These are phyloP conservation scores for Holotrichia oblita DNA, from an alignment of 1,140 invertebrate genomes.

Conservation along the genomic window DNA sequence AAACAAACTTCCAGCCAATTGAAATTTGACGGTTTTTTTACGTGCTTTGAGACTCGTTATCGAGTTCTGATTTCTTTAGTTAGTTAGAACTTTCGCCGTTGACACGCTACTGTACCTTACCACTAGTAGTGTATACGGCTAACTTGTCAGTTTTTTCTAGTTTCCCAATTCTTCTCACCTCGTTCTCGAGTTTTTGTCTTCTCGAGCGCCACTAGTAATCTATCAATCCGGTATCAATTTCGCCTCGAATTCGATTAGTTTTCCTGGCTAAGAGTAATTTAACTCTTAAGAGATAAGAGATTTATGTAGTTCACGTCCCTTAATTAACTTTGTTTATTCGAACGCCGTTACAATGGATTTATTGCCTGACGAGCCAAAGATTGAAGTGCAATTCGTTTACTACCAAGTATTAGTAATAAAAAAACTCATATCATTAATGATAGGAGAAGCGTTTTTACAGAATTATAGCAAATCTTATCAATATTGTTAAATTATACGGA, in stretches of 20 bases:
- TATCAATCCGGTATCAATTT: slow-evolving; percentile 34
- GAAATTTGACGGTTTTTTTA: slow-evolving; percentile 30
- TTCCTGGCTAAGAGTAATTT: slow-evolving; percentile 7
- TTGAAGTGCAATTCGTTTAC: neutral
- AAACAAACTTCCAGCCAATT: slow-evolving; percentile 23
- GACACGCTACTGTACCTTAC: slow-evolving; percentile 12
- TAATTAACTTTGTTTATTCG: slow-evolving; percentile 37
- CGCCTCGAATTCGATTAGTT: slow-evolving; percentile 31
- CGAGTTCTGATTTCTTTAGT: slow-evolving; percentile 15
- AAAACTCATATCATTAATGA: slow-evolving; percentile 15
- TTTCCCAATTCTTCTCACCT: slow-evolving; percentile 24
- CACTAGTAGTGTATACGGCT: neutral
- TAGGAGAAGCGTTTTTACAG: neutral
- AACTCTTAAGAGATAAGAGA: slow-evolving; percentile 31
- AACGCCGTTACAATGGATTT: neutral
- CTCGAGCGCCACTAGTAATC: slow-evolving; percentile 13
- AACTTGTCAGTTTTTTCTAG: slow-evolving; percentile 11
- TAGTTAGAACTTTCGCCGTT: slow-evolving; percentile 14
- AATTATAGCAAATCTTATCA: neutral
- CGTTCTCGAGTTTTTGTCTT: slow-evolving; percentile 17
- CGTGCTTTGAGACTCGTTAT: neutral
- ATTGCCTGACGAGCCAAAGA: neutral
- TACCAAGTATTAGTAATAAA: neutral
- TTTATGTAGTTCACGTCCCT: slow-evolving; percentile 26
- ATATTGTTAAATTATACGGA: neutral